phyloP scores from a whole-genome alignment of 2,797 vertebrate genomes.

The Morus bassanus region DNA sequence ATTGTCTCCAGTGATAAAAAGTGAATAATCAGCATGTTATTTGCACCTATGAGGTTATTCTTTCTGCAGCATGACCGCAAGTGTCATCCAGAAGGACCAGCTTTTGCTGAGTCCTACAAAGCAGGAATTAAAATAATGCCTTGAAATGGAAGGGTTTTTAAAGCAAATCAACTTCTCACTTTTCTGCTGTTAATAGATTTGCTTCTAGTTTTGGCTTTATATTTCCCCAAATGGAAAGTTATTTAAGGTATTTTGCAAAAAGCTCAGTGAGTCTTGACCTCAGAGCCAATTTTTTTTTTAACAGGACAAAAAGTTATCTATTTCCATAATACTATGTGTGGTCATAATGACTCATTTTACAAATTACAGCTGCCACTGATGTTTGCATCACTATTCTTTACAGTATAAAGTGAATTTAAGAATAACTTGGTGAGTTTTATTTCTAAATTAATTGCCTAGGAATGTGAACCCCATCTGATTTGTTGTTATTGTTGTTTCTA shows the following conservation, averaged over 20 bases:
- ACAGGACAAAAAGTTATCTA: background rate
- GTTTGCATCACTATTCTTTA: background rate
- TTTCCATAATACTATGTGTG: background rate
- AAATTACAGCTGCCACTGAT: background rate
- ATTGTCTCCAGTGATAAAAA: slow-evolving; percentile 42
- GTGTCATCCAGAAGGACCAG: slow-evolving; percentile 19
- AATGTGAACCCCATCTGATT: background rate
- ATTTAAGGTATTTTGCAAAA: background rate
- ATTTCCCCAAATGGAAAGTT: background rate
- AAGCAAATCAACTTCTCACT: background rate
- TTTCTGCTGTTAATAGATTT: background rate
- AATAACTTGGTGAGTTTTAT: background rate
- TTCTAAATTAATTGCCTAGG: background rate
- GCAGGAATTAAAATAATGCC: slow-evolving; percentile 29
- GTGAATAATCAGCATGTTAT: slow-evolving; percentile 52
- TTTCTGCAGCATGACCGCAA: slow-evolving; percentile 18
- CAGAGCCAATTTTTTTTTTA: background rate
- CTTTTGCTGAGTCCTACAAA: slow-evolving; percentile 53
- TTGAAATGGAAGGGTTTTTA: background rate
- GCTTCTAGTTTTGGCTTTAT: background rate
- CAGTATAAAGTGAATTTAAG: background rate
- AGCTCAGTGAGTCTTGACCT: background rate
- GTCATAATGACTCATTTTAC: background rate
- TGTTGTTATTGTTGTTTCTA: background rate
- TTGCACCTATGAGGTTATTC: slow-evolving; percentile 46